Evolutionary conservation across 2,797 vertebrate species (phyloP), one percentile per base, ranked within the genome.

Genomic region (Pseudotriccus pelzelni): DNA sequence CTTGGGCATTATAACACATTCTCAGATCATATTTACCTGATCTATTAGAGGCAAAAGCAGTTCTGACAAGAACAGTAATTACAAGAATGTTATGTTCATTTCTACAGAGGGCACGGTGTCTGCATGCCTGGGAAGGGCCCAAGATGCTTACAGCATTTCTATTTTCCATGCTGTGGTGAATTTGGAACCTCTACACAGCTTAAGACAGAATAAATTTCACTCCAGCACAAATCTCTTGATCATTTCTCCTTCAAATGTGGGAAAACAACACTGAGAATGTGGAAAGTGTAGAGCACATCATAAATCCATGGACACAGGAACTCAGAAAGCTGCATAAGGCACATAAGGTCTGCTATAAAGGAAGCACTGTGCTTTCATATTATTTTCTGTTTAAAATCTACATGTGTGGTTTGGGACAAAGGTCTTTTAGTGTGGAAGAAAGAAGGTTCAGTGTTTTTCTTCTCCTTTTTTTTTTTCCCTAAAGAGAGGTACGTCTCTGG

Each of bases 401-500:
- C 98, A 97, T 98, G 98, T 98, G 98, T 98, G 98, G 98, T 97
- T 98, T 97, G 92, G 72, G 97, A 98, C 98, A 98, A 98, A 98
- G 98, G 97, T 94, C 97, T 97, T 98, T 98, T 98, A 98, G 97
- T 98, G 92, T 97, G 94, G 95, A 97, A 97, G 95, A 98, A 96
- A 97, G 96, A 98, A 96, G 97, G 95, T 94, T 96, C 96, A 97
- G 96, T 98, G 95, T 97, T 98, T 95, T 97, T 97, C 83, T 89
- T 93, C 39, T 85, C 32, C 41, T 88, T 95, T 79, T 49, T 84
- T 67, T 63, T 77, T 81, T 80, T 44, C 55, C 55, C 46, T 93
- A 66, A 96, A 96, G 96, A 96, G 83, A 96, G 73, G 67, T 88
- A 89, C 0, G 39, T 96, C 96, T 96, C 95, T 90, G 81, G 89